Evolutionary conservation across 2,797 vertebrate species (phyloP).

Genomic region (Rachycentron canadum): DNA sequence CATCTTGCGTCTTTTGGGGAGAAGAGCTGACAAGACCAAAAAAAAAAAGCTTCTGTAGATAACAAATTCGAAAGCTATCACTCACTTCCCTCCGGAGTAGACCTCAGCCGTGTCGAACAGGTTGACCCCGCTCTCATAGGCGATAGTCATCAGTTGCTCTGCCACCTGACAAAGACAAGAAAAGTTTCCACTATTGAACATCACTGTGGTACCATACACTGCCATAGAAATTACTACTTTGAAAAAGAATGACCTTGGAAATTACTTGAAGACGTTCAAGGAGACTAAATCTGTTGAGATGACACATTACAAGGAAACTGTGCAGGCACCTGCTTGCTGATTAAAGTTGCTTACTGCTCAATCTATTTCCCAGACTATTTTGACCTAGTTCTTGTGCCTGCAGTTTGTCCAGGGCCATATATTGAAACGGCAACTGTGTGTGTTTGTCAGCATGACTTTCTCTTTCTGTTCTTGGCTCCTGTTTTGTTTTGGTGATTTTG

Average conservation of each 20-base stretch:
- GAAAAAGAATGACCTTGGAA: slow-evolving; percentile 13
- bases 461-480: slow-evolving; percentile 3
- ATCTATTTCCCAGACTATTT: slow-evolving; percentile 44
- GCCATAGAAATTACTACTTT: slow-evolving; percentile 32
- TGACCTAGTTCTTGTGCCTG: slow-evolving; percentile 63
- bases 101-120: slow-evolving; percentile 96
- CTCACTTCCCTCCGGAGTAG: slow-evolving; percentile 89
- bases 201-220: neutral
- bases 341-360: slow-evolving; percentile 66
- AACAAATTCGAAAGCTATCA: slow-evolving; percentile 52
- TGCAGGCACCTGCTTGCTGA: slow-evolving; percentile 37
- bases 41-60: slow-evolving; percentile 9
- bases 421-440: slow-evolving; percentile 10
- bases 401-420: slow-evolving; percentile 34
- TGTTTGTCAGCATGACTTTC: slow-evolving; percentile 11
- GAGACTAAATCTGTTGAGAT: slow-evolving; percentile 37
- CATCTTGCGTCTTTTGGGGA: slow-evolving; percentile 9
- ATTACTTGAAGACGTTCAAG: slow-evolving; percentile 36
- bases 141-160: slow-evolving; percentile 95
- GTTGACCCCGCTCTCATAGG: slow-evolving; percentile 95
- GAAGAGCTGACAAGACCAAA: slow-evolving; percentile 29
- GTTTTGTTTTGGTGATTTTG: slow-evolving; percentile 31
- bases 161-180: slow-evolving; percentile 86
- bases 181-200: neutral
- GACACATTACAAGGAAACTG: slow-evolving; percentile 40